Base-by-base conservation (phyloP, 2,888 invertebrate species). In the Drepana falcataria region DNA sequence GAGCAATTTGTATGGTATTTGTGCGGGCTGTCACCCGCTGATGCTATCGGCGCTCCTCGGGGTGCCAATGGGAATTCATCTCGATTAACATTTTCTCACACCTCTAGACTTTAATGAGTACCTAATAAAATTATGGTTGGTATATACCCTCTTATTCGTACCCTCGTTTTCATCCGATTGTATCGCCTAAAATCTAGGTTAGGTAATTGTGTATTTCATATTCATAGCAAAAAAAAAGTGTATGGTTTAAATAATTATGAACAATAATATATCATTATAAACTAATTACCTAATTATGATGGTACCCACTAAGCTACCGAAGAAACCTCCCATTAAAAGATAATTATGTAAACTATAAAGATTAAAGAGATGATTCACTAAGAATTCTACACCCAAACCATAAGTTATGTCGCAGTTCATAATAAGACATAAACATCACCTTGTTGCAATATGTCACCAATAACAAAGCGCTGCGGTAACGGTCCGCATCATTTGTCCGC, bases 1-100 rank as follows among this genome's bases (percentile, higher is more conserved):
- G 91, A 88, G 74, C 84, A 87, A 89, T 89, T 91, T 89, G 89
- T 91, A 88, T 85, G 87, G 87, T 88, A 85, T 89, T 88, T 88
- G 90, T 91, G 90, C 90, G 90, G 91, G 90, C 82, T 87, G 89
- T 87, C 87, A 84, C 85, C 87, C 85, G 86, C 82, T 83, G 90
- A 88, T 90, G 81, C 77, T 86, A 87, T 88, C 88, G 79, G 66
- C 68, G 69, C 87, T 66, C 84, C 74, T 85, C 79, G 68, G 90
- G 90, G 89, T 74, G 86, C 80, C 85, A 83, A 74, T 87, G 88
- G 86, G 86, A 87, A 86, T 75, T 77, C 72, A 75, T 81, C 81
- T 77, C 70, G 66, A 75, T 69, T 70, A 79, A 73, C 77, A 79
- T 72, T 83, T 88, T 89, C 90, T 89, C 90, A 91, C 89, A 90